These are phyloP conservation scores for Eueremaeus valkanovi DNA, from an alignment of 2,888 invertebrate genomes.

Conservation along the genomic window DNA sequence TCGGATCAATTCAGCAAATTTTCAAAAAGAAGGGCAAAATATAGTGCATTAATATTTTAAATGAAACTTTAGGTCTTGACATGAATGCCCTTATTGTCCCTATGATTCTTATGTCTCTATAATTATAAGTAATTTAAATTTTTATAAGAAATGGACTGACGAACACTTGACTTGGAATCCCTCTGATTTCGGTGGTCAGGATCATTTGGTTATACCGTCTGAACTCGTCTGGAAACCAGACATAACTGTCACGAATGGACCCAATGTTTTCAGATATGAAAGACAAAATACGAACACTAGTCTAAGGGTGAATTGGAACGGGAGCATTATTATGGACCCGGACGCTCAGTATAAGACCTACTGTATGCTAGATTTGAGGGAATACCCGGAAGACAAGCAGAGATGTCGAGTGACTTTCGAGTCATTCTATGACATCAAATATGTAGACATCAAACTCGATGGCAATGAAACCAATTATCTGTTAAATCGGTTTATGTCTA, in stretches of 20 bases:
- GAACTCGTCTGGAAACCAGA: slow-evolving; percentile 2
- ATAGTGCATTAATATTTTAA: too few relatives aligned
- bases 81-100: neutral
- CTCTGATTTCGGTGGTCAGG: neutral
- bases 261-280: neutral
- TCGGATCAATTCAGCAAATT: too few relatives aligned
- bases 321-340: neutral
- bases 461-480: neutral
- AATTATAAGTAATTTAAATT: neutral
- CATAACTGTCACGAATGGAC: neutral
- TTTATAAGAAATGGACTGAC: neutral
- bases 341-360: neutral
- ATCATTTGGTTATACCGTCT: neutral
- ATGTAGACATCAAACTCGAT: slow-evolving; percentile 6
- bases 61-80: too few relatives aligned
- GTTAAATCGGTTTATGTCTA: neutral
- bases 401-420: neutral
- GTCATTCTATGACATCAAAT: slow-evolving; percentile 5
- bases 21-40: too few relatives aligned
- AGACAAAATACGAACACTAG: neutral
- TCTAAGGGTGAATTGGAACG: neutral
- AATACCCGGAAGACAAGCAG: neutral
- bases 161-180: slow-evolving; percentile 2
- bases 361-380: neutral
- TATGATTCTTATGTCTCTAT: neutral